These are phyloP conservation scores for Caenorhabditis brenneri DNA, from an alignment of 1,140 invertebrate genomes.

Conservation along the genomic window DNA sequence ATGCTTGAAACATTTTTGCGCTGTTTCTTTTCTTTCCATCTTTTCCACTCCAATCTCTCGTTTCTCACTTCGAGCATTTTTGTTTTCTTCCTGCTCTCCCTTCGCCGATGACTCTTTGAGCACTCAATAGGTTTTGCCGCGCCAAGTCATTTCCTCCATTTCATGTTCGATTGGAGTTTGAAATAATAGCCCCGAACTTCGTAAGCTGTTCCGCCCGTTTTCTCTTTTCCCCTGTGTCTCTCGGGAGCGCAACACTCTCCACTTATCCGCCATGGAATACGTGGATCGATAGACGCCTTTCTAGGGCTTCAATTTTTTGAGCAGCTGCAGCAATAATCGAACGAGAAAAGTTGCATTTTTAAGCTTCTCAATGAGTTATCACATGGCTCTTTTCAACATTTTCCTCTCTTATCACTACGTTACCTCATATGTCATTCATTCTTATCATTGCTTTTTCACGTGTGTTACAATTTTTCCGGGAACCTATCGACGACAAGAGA, in stretches of 20 bases:
- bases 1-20: too few relatives aligned
- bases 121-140: not conserved
- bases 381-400: too few relatives aligned
- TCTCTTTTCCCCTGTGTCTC: not conserved
- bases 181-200: too few relatives aligned
- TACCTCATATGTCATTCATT: not conserved
- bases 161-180: not conserved
- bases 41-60: not conserved
- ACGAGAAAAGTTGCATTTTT: too few relatives aligned
- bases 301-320: too few relatives aligned
- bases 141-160: not conserved
- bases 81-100: not conserved
- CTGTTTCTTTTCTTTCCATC: too few relatives aligned
- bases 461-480: not conserved
- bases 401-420: not conserved
- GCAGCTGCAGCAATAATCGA: too few relatives aligned
- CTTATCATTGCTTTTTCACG: not conserved
- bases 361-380: too few relatives aligned
- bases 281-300: slow-evolving; percentile 16
- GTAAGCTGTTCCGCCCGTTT: slow-evolving; percentile 13
- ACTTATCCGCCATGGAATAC: not conserved
- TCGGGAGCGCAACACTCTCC: not conserved
- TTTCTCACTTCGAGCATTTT: not conserved
- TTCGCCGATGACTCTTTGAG: not conserved
- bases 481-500: too few relatives aligned